These are phyloP conservation scores for Tromatobia lineatoria DNA, from an alignment of 2,888 invertebrate species.

Conservation along the genomic window DNA sequence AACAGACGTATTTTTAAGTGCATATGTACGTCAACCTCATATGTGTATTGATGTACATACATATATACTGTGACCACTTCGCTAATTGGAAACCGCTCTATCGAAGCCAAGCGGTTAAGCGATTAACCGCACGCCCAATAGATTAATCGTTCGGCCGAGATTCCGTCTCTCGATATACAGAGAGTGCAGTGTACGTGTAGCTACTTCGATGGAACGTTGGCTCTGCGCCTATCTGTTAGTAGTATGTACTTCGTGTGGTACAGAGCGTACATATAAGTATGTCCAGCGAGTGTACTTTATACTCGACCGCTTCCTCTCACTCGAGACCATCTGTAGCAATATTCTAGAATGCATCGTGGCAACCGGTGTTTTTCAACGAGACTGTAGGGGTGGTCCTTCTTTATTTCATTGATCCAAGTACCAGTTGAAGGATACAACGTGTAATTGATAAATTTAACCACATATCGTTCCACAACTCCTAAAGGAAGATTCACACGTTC, in stretches of 20 bases:
- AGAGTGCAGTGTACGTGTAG: not conserved
- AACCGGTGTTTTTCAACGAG: not conserved
- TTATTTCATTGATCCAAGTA: constrained; percentile 2
- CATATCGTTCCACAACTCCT: not conserved
- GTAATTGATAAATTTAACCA: constrained; percentile 41
- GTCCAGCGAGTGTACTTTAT: constrained; percentile 34
- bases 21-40: not conserved
- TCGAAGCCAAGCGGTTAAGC: constrained; percentile 75
- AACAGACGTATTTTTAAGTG: not conserved
- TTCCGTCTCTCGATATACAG: constrained; percentile 55
- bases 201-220: constrained; percentile 7
- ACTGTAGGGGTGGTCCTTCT: constrained; percentile 4
- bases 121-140: constrained; percentile 77
- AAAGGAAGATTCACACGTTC: constrained; percentile 39
- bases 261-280: constrained; percentile 15
- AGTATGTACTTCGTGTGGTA: not conserved
- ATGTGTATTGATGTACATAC: not conserved
- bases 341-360: constrained; percentile 5
- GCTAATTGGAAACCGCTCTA: constrained; percentile 82
- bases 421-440: not conserved
- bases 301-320: constrained; percentile 39
- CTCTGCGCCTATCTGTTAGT: constrained; percentile 21
- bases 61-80: constrained; percentile 66
- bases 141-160: constrained; percentile 75
- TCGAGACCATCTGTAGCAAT: constrained; percentile 15